Evolutionary conservation across 2,113 vertebrate genomes (phyloP).

Genomic region (Poeciliopsis retropinna): DNA sequence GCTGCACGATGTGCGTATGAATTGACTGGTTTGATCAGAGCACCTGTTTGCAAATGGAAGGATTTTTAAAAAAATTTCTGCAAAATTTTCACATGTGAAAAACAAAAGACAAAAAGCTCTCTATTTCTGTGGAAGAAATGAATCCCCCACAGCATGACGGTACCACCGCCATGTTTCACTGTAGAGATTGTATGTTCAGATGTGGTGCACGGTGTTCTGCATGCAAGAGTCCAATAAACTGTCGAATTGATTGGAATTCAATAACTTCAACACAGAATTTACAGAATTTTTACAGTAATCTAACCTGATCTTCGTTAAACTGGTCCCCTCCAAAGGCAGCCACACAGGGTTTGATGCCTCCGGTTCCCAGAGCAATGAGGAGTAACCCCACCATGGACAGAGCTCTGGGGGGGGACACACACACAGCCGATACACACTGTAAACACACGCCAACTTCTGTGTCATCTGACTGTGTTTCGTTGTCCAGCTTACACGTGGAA

Average conservation of each 20-base stretch:
- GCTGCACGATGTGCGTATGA: background rate
- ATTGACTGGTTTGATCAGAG: background rate
- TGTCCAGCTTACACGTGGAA: constrained; percentile 86
- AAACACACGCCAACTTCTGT: background rate
- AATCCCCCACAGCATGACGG: too few species aligned
- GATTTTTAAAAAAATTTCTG: too few species aligned
- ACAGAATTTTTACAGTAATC: background rate
- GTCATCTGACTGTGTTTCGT: too few species aligned
- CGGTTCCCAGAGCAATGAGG: constrained; percentile 93
- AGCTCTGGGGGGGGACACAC: constrained; percentile 67
- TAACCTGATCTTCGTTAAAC: constrained; percentile 91
- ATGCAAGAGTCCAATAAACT: background rate
- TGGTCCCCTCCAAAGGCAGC: constrained; percentile 96
- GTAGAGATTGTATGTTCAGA: too few species aligned
- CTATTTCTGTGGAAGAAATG: too few species aligned
- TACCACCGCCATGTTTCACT: too few species aligned
- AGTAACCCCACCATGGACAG: constrained; percentile 88
- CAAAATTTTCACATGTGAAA: too few species aligned
- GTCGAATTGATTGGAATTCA: too few species aligned
- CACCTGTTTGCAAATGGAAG: background rate
- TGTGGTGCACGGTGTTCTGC: background rate
- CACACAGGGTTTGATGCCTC: constrained; percentile 97
- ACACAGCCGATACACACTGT: background rate
- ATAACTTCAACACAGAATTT: background rate
- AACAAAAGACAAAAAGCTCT: too few species aligned